Evolutionary conservation across 1,140 invertebrate species (phyloP).

Genomic region (Macrobrachium rosenbergii): DNA sequence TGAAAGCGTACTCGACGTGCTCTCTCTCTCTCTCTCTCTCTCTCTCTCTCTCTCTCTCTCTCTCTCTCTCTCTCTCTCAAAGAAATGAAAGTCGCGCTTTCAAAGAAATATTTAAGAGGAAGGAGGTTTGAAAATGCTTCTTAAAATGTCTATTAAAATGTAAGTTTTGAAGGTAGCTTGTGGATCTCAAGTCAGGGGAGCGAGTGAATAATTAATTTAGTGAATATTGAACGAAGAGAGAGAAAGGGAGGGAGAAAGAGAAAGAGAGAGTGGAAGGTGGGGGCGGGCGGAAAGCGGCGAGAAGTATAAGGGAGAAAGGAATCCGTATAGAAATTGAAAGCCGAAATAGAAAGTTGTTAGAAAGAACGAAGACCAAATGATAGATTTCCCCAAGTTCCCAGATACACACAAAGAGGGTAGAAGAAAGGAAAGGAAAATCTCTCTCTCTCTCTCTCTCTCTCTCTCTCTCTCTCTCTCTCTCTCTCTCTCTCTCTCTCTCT

Average conservation of each 20-base stretch:
- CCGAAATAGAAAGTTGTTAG: neutral
- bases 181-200: neutral
- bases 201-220: neutral
- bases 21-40: constrained; percentile 12
- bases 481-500: neutral
- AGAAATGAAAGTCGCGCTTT: too few species aligned
- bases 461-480: neutral
- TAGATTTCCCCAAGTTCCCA: neutral
- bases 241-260: constrained; percentile 25
- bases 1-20: neutral
- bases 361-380: neutral
- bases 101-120: too few species aligned
- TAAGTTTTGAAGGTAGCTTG: neutral
- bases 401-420: neutral
- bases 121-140: neutral
- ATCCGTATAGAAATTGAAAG: neutral
- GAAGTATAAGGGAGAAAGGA: neutral
- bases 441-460: neutral
- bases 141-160: neutral
- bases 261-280: constrained; percentile 18
- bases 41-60: too few species aligned
- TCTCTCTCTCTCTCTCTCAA: too few species aligned
- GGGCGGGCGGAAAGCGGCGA: neutral
- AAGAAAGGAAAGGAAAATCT: neutral
- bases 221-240: neutral